Conservation (phyloP, 2,888 invertebrate genomes). For the Tenthredo livida region DNA sequence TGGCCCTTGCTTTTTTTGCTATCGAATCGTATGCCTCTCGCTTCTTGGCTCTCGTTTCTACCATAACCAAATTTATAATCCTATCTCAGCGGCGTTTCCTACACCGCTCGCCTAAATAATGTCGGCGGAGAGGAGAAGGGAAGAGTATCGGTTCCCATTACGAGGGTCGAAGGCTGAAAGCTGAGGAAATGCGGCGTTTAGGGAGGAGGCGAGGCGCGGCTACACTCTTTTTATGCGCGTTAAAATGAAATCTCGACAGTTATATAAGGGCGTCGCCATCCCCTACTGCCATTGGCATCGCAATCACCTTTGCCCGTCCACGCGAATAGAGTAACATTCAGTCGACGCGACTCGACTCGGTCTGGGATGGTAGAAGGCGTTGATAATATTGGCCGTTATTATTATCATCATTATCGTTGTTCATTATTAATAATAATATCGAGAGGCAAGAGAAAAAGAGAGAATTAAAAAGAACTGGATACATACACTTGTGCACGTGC, state of each 20-base stretch:
- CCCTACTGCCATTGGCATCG: constrained; percentile 8
- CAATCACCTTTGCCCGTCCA: constrained; percentile 37
- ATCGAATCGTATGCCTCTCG: background rate
- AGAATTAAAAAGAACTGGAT: background rate
- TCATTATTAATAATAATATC: constrained; percentile 13
- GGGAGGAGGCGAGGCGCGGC: constrained; percentile 37
- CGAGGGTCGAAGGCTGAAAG: constrained; percentile 48
- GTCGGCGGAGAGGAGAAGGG: constrained; percentile 2
- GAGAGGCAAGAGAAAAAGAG: background rate
- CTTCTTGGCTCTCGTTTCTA: constrained; percentile 16
- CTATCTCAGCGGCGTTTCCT: constrained; percentile 35
- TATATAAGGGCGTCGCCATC: constrained; percentile 23
- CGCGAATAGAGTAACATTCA: constrained; percentile 18
- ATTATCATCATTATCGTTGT: constrained; percentile 3
- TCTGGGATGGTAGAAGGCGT: background rate
- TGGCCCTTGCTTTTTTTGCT: background rate
- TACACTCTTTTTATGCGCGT: constrained; percentile 47
- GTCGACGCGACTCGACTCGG: background rate
- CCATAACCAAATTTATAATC: constrained; percentile 42
- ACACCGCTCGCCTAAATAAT: constrained; percentile 41
- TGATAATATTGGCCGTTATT: constrained; percentile 19
- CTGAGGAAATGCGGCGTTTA: constrained; percentile 49
- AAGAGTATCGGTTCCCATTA: constrained; percentile 49
- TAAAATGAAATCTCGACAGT: constrained; percentile 49
- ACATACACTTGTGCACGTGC: background rate